Evolutionary conservation across 2,113 vertebrate species (phyloP), one percentile per base, ranked within the genome.

Genomic region (Pelusios castaneus): DNA sequence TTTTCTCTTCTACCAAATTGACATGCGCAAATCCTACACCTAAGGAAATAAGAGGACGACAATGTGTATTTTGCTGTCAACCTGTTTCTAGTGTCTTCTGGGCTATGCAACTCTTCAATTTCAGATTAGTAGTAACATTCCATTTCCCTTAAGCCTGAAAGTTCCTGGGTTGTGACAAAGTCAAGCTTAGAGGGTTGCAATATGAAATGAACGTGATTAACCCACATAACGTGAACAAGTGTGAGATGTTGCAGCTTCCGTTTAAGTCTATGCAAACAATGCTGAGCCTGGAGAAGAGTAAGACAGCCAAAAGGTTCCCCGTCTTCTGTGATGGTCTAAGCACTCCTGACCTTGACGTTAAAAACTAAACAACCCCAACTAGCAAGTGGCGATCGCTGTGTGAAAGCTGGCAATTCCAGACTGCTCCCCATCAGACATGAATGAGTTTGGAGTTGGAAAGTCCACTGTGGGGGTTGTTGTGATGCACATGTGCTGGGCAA

Each of bases 111-210:
- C 41, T 16, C 41, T 54, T 54, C 78, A 29, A 34, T 34, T 34
- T n/a, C 17, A 78, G 25, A 34, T 29, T 12, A 78, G 29, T 78
- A 14, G 47, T 78, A 47, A 78, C 78, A 51, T n/a, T 31, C 51
- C 17, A 92, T 93, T 96, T 92, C 93, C 85, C 87, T 95, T 93
- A 89, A 60, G 58, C 78, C 34, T 55, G 85, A 91, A 88, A 87
- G 75, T 55, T 67, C 58, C 34, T 1, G 8, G 90, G 94, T 94
- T 93, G 92, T 41, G 2, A 17, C 10, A 83, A 93, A 87, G 79
- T 93, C 85, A 91, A 87, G 43, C 75, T 89, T 79, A 34, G 75
- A 83, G 47, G 76, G 8, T 16, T 6, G 43, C 38, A 84, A n/a
- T 60, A 84, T 49, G 87, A 96, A 95, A 82, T 73, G 12, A 31